Conservation (phyloP, 2,888 invertebrate species). For the Merodon equestris region DNA sequence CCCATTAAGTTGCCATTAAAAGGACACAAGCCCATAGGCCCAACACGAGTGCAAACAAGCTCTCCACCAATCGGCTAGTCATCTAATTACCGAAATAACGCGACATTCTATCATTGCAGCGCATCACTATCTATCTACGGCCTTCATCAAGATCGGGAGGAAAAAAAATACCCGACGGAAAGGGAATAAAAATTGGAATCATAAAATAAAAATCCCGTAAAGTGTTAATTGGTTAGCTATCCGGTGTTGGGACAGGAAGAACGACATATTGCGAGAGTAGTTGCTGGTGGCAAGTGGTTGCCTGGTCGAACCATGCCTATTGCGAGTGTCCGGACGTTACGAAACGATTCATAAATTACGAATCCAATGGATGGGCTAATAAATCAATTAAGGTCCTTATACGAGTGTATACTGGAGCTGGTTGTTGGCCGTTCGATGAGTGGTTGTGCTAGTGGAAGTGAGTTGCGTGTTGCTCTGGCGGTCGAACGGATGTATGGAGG, state of each 20-base stretch:
- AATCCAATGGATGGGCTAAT: constrained; percentile 60
- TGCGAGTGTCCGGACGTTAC: constrained; percentile 12
- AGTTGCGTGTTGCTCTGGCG: background rate
- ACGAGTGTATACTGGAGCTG: background rate
- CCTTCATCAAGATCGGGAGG: constrained; percentile 54
- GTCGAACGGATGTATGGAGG: background rate
- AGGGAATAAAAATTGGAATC: constrained; percentile 37
- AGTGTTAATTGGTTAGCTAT: constrained; percentile 66
- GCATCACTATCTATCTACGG: constrained; percentile 44
- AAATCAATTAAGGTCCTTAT: constrained; percentile 60
- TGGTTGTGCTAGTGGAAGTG: background rate
- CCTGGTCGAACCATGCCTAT: background rate
- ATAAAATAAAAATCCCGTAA: constrained; percentile 56
- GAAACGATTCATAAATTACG: constrained; percentile 65
- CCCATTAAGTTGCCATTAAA: constrained; percentile 63
- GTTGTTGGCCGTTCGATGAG: no score
- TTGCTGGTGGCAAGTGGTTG: constrained; percentile 18
- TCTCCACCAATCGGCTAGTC: constrained; percentile 3
- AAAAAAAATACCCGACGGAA: constrained; percentile 2
- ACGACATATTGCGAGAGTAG: constrained; percentile 51
- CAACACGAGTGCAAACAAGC: constrained; percentile 35
- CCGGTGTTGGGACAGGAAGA: constrained; percentile 36
- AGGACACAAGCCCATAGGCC: background rate
- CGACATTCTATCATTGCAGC: constrained; percentile 15
- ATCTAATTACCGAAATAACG: constrained; percentile 59